Evolutionary conservation across 2,888 invertebrate species (phyloP).

Genomic region (Andrena minutula): DNA sequence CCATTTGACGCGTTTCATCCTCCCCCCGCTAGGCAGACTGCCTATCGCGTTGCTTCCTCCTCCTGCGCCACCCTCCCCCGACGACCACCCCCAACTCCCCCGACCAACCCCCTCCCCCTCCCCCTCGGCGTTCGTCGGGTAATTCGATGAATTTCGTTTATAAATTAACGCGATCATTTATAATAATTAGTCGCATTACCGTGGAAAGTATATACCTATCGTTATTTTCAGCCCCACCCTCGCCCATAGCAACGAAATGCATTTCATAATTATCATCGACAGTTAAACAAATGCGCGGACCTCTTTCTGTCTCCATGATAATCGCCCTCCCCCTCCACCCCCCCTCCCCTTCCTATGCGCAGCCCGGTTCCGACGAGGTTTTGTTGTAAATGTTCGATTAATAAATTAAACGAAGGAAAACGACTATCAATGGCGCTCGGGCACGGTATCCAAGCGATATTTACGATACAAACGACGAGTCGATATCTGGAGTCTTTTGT

Average conservation of each 20-base stretch:
- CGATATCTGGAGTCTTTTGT: constrained; percentile 32
- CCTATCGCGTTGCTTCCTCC: constrained; percentile 47
- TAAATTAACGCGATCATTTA: constrained; percentile 66
- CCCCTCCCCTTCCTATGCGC: neutral
- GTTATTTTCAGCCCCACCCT: constrained; percentile 47
- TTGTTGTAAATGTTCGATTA: constrained; percentile 59
- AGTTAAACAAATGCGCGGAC: constrained; percentile 58
- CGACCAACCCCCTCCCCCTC: neutral
- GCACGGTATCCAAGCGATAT: constrained; percentile 42
- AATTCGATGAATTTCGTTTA: constrained; percentile 67
- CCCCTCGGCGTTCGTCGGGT: constrained; percentile 42
- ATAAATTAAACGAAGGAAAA: constrained; percentile 58
- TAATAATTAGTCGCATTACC: constrained; percentile 65
- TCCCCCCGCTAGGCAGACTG: constrained; percentile 9
- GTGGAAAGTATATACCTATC: constrained; percentile 64
- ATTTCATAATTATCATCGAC: constrained; percentile 65
- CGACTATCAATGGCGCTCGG: constrained; percentile 44
- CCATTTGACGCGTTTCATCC: constrained; percentile 65
- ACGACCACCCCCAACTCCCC: neutral
- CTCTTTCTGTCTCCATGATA: constrained; percentile 59
- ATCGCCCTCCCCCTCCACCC: constrained; percentile 33
- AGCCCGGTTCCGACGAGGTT: constrained; percentile 12
- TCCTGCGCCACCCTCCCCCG: constrained; percentile 8
- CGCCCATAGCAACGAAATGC: constrained; percentile 58
- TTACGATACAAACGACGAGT: constrained; percentile 41